Evolutionary conservation across 1,140 invertebrate genomes (phyloP).

Genomic region (Onthophagus taurus): DNA sequence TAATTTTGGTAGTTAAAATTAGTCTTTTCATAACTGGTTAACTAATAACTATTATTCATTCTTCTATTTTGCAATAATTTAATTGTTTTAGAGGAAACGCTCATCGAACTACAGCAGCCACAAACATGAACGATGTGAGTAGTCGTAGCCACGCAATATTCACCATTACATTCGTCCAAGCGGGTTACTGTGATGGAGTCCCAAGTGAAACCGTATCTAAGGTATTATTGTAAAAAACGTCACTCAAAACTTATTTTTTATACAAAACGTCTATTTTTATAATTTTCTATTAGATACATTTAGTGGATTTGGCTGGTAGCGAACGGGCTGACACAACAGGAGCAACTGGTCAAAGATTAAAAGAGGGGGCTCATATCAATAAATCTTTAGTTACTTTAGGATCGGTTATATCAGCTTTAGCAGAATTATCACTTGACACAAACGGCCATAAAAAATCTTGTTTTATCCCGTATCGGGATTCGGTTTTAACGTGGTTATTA

Average conservation of each 20-base stretch:
- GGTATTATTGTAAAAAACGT: conserved; percentile 31
- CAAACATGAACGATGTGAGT: conserved; percentile 79
- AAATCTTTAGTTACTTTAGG: conserved; percentile 84
- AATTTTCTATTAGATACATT: conserved; percentile 47
- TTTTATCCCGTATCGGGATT: conserved; percentile 83
- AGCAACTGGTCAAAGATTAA: conserved; percentile 75
- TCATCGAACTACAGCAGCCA: conserved; percentile 70
- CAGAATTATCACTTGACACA: conserved; percentile 49
- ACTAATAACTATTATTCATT: too few species aligned
- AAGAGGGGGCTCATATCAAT: conserved; percentile 88
- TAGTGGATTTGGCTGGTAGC: conserved; percentile 82
- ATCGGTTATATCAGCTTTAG: conserved; percentile 90
- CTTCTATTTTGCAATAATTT: background rate
- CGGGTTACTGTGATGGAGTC: conserved; percentile 70
- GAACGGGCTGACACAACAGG: conserved; percentile 80
- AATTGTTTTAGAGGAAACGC: conserved; percentile 57
- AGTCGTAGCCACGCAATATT: conserved; percentile 95
- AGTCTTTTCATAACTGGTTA: too few species aligned
- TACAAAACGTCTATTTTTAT: too few species aligned
- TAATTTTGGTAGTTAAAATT: too few species aligned
- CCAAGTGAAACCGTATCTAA: conserved; percentile 83
- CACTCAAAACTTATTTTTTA: too few species aligned
- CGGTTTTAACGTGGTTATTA: conserved; percentile 81
- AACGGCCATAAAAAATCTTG: conserved; percentile 42
- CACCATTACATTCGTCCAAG: conserved; percentile 82